phyloP scores from a whole-genome alignment of 1,140 invertebrate species.

The Anastrepha obliqua region DNA sequence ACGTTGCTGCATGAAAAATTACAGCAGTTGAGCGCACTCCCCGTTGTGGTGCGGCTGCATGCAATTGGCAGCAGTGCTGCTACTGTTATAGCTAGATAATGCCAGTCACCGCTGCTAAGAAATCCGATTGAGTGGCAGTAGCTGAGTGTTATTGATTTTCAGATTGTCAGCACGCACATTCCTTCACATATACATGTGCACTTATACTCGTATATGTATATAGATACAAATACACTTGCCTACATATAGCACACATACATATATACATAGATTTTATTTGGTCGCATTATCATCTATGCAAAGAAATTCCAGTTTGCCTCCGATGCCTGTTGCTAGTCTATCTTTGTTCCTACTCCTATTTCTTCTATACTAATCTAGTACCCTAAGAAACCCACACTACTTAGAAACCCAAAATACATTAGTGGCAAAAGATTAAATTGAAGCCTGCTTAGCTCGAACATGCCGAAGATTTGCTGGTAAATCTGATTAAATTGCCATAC shows the following conservation, averaged over 20 bases:
- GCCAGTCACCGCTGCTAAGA: not conserved
- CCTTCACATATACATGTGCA: not conserved
- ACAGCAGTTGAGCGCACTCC: constrained; percentile 3
- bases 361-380: no score
- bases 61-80: not conserved
- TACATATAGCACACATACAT: no score
- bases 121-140: constrained; percentile 17
- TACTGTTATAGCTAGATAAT: constrained; percentile 2
- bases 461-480: not conserved
- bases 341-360: no score
- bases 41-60: not conserved
- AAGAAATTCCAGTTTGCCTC: no score
- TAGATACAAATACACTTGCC: no score
- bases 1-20: constrained; percentile 25
- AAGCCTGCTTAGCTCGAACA: not conserved
- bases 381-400: no score
- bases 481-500: constrained; percentile 30
- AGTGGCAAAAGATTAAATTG: constrained; percentile 13
- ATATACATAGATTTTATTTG: no score
- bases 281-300: no score
- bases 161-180: not conserved
- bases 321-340: no score
- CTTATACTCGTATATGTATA: not conserved
- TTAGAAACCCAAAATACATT: not conserved
- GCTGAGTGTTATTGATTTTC: constrained; percentile 37